Evolutionary conservation across 2,797 vertebrate genomes (phyloP), one percentile per base, ranked within the genome.

Genomic region (Holocentrus rufus): DNA sequence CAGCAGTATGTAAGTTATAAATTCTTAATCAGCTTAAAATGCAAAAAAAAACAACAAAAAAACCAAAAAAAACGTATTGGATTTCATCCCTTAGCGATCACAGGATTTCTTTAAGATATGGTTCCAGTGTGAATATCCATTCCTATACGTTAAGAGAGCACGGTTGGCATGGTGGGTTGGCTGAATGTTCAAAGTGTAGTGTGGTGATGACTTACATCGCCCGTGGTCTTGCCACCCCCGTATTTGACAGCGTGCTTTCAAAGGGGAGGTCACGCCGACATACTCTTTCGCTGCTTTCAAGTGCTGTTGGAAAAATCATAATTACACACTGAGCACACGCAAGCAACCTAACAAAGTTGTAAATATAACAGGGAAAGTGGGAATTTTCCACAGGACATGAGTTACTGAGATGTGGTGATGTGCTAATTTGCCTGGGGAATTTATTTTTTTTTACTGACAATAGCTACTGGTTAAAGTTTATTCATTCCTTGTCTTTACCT

Each of bases 101-200:
- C 78, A 85, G 76, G 27, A 42, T 71, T 59, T 30, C 60, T 74
- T 30, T 23, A 70, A 7, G 76, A 73, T n/a, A 52, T 30, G 9
- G 36, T 61, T 77, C 59, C 47, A 17, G 58, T 52, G 61, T 75
- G 34, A 79, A 77, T 85, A 83, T 77, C 69, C 73, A 69, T 63
- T 71, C 60, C 71, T 83, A 49, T 82, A 84, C 75, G 52, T 77
- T 62, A 46, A 65, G 53, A 56, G 25, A 72, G 63, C 23, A 2
- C 9, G 61, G 68, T 59, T 15, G 63, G 44, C 66, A 30, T 69
- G 58, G 58, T 27, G 6, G 67, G 5, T 76, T 88, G 85, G 85
- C 87, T 77, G 53, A 46, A 1, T 72, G 73, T 89, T 85, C 85
- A 85, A 84, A 89, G 79, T 52, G 42, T 18, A 72, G 77, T 23